Conservation (phyloP, 2,113 vertebrate genomes). For the Emydocephalus ijimae region DNA sequence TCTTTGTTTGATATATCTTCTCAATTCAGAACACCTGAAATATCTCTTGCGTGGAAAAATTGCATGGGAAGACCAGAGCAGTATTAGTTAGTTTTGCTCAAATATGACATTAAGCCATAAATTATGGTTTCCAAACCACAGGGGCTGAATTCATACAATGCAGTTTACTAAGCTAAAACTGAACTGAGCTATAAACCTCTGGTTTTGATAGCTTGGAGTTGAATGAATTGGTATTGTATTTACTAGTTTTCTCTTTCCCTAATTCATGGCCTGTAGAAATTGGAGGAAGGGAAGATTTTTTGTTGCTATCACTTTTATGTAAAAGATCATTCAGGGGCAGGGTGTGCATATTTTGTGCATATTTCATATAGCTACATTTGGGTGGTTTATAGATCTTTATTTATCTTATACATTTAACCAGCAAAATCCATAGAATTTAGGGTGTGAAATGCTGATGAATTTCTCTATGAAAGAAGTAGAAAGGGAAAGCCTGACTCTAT, state of each 20-base stretch:
- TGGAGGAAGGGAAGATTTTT: too few relatives aligned
- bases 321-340: neutral
- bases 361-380: neutral
- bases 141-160: neutral
- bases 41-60: neutral
- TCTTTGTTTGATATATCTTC: neutral
- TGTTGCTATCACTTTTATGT: neutral
- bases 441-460: neutral
- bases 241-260: neutral
- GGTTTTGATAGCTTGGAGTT: neutral
- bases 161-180: neutral
- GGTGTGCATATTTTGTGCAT: neutral
- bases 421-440: neutral
- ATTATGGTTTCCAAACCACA: neutral
- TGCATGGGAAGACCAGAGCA: neutral
- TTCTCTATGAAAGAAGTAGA: neutral
- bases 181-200: neutral
- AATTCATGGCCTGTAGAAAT: neutral
- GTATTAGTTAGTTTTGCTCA: neutral
- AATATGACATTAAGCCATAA: neutral
- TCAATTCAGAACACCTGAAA: neutral
- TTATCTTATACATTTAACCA: neutral
- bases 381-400: neutral
- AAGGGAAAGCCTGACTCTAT: neutral
- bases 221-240: neutral